Conservation (phyloP, 2,888 invertebrate species). For the Ashinkailepas kermadecensis region DNA sequence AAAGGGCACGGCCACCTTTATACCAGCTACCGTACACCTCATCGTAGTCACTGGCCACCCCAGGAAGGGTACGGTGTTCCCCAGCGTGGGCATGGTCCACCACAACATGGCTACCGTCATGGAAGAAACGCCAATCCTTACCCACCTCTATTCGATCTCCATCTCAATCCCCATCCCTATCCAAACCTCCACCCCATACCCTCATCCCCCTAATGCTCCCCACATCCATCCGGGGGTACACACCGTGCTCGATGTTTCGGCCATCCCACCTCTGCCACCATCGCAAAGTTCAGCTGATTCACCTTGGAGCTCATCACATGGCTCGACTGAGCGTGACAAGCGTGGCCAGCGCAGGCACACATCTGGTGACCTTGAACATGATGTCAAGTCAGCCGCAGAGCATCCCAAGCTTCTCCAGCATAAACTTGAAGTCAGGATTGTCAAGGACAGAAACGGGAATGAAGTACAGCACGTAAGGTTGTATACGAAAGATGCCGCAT, state of each 20-base stretch:
- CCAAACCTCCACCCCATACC: not conserved
- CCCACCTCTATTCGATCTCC: not conserved
- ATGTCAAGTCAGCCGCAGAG: no score
- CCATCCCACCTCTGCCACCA: no score
- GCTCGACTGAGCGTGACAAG: no score
- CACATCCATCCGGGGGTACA: not conserved
- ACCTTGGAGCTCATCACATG: no score
- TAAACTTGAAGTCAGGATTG: not conserved
- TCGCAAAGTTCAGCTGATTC: no score
- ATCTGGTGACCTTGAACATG: no score
- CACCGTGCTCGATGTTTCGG: no score
- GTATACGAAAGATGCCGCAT: not conserved
- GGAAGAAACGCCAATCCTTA: not conserved
- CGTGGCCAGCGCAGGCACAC: no score
- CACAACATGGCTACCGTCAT: not conserved
- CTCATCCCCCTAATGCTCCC: not conserved
- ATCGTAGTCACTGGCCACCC: no score
- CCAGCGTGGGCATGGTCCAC: not conserved
- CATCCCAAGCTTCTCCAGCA: not conserved
- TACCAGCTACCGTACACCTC: no score
- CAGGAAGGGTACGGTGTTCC: not conserved
- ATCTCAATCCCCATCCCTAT: not conserved
- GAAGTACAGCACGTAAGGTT: not conserved
- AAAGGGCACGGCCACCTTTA: no score
- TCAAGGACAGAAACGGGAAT: not conserved